Conservation (phyloP, 2,113 vertebrate species). For the Prietella phreatophila region DNA sequence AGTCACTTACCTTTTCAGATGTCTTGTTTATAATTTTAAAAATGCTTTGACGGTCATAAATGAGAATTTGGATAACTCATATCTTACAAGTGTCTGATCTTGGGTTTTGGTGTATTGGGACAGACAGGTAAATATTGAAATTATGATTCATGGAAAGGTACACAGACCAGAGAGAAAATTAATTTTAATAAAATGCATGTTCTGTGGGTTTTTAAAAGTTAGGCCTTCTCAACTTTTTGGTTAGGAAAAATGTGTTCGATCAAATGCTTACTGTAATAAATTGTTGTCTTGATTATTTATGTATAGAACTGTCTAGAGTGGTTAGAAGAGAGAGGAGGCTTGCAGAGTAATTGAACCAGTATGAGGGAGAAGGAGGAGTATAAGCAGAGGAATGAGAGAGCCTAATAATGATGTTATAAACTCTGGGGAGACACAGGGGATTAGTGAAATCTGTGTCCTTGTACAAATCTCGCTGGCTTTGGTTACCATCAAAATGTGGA, state of each 20-base stretch:
- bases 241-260: constrained; percentile 7
- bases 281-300: constrained; percentile 1
- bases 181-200: neutral
- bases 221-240: neutral
- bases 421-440: constrained; percentile 11
- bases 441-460: constrained; percentile 27
- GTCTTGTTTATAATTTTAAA: neutral
- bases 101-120: neutral
- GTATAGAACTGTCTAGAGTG: neutral
- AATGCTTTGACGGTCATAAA: neutral
- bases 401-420: constrained; percentile 11
- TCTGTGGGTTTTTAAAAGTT: neutral
- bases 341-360: constrained; percentile 40
- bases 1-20: neutral
- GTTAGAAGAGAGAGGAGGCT: constrained; percentile 9
- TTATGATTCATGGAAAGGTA: constrained; percentile 11
- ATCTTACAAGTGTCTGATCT: neutral
- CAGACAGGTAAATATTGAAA: constrained; percentile 12
- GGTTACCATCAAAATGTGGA: constrained; percentile 17
- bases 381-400: constrained; percentile 19
- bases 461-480: constrained; percentile 19
- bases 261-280: constrained; percentile 25
- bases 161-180: neutral
- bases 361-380: constrained; percentile 4
- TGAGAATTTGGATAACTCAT: neutral